Conservation (phyloP, 1,140 invertebrate species). For the Chelonus insularis region DNA sequence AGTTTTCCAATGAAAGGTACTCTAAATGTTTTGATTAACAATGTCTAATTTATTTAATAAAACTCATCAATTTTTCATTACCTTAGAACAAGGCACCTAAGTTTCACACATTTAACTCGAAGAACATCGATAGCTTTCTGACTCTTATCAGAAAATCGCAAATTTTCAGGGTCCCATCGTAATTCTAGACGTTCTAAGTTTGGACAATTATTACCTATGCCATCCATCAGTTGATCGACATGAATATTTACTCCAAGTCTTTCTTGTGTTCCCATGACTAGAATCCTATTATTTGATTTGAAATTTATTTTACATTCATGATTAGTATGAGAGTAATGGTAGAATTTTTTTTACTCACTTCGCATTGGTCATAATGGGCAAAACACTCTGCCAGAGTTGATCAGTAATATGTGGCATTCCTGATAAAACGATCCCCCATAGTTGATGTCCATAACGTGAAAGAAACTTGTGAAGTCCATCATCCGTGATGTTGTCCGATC, state of each 20-base stretch:
- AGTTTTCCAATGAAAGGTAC: not conserved
- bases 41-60: constrained; percentile 13
- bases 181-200: constrained; percentile 90
- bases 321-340: too few relatives aligned
- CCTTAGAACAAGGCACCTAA: constrained; percentile 83
- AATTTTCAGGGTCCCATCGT: constrained; percentile 97
- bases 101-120: constrained; percentile 84
- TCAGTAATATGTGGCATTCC: constrained; percentile 98
- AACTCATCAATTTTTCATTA: too few relatives aligned
- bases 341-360: too few relatives aligned
- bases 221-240: constrained; percentile 97
- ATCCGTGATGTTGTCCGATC: constrained; percentile 94
- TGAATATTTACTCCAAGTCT: constrained; percentile 94
- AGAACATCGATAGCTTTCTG: constrained; percentile 94
- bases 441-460: constrained; percentile 82
- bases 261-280: constrained; percentile 96
- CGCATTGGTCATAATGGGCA: constrained; percentile 87
- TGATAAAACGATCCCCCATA: constrained; percentile 84
- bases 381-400: constrained; percentile 91
- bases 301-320: not conserved
- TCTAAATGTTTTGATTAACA: constrained; percentile 6
- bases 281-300: constrained; percentile 71
- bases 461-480: constrained; percentile 91
- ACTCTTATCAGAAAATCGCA: constrained; percentile 98
- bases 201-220: constrained; percentile 91